Evolutionary conservation across 2,797 vertebrate genomes (phyloP), one percentile per base, ranked within the genome.

Genomic region (Coranthus polyacanthus): DNA sequence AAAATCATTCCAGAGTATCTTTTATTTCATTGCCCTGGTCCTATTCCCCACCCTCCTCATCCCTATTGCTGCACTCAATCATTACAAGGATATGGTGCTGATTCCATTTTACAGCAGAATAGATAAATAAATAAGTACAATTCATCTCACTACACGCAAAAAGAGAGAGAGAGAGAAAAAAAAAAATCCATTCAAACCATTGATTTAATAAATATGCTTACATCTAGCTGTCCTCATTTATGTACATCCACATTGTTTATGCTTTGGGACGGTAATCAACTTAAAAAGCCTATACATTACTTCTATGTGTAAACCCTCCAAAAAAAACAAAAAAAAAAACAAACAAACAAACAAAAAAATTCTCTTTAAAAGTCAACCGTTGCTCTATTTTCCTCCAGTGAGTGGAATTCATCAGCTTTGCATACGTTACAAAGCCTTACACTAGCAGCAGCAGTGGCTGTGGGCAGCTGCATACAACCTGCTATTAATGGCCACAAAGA

Each of bases 61-160:
- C 75, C 80, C 78, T 70, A 79, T 88, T 87, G 82, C 86, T 86
- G 86, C 84, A 88, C 84, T 83, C 79, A 81, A 68, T 88, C 82
- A 87, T 90, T 88, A 92, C 89, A 92, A 88, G 89, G 87, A 92
- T 89, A 93, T 90, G 91, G 88, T 91, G 89, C 87, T 78, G 83
- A 89, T 92, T 89, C 84, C 79, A 74, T 90, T 91, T 90, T 87
- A 90, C 89, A 90, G 85, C 88, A 84, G 87, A 89, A 84, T 86
- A 89, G 86, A 92, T 90, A 90, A 92, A 91, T 92, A 93, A 92
- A 89, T 92, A 90, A 69, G 76, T 89, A 90, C 91, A 92, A 84
- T 92, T 92, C 81, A 87, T 91, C 84, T 89, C 86, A 90, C 90
- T 91, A 92, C 90, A 92, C 90, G 75, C 87, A 88, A 88, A 89